Conservation (phyloP, 2,113 vertebrate species). For the Bolborhynchus lineola region DNA sequence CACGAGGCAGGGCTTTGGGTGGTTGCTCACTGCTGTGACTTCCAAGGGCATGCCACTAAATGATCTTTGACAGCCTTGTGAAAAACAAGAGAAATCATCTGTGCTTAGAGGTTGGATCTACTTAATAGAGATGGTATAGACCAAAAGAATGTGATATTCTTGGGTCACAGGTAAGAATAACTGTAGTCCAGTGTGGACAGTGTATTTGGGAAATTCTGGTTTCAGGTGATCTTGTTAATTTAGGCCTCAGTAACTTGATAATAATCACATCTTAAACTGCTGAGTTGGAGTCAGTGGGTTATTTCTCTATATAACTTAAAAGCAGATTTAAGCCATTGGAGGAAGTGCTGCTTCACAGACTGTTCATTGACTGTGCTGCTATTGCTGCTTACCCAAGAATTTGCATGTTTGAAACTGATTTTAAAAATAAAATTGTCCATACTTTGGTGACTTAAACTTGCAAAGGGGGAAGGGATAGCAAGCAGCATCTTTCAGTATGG, state of each 20-base stretch:
- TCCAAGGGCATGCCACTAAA: neutral
- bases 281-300: neutral
- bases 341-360: neutral
- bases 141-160: neutral
- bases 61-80: neutral
- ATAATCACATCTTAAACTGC: neutral
- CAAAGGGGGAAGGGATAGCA: neutral
- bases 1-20: neutral
- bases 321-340: neutral
- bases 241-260: neutral
- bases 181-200: neutral
- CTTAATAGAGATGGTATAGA: neutral
- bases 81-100: neutral
- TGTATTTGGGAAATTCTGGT: neutral
- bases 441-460: neutral
- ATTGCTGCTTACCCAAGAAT: neutral
- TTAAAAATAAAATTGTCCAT: neutral
- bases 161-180: neutral
- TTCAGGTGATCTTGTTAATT: neutral
- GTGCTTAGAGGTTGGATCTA: neutral
- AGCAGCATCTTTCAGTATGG: neutral
- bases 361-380: neutral
- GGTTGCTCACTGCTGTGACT: neutral
- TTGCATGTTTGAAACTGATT: neutral
- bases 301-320: neutral